These are phyloP conservation scores for Microplitis demolitor DNA, from an alignment of 1,140 invertebrate genomes.

Conservation along the genomic window DNA sequence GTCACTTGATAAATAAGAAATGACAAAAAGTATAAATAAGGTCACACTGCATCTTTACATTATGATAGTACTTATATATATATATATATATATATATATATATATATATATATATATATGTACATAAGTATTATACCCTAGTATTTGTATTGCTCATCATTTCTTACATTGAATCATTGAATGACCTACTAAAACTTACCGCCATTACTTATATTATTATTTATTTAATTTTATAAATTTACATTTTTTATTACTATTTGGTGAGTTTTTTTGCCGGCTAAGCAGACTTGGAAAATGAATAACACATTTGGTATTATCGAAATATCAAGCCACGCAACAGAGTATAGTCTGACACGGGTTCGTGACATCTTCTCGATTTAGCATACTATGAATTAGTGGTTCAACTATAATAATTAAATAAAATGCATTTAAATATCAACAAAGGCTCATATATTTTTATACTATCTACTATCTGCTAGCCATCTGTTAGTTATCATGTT, in stretches of 20 bases:
- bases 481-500: no score
- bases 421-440: not conserved
- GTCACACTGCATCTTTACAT: not conserved
- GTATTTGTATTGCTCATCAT: not conserved
- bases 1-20: not conserved
- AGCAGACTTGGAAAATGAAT: not conserved
- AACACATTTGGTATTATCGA: not conserved
- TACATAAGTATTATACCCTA: no score
- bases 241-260: not conserved
- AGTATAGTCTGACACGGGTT: not conserved
- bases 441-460: no score
- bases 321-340: not conserved
- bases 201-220: no score
- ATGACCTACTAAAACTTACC: no score
- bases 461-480: no score
- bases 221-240: no score
- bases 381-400: not conserved
- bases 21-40: conserved; percentile 17
- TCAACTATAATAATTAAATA: not conserved
- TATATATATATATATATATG: no score
- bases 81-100: no score
- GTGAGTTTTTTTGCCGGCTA: not conserved
- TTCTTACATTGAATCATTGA: not conserved
- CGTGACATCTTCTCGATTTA: not conserved
- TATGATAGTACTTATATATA: no score